Base-by-base conservation (phyloP, 2,888 invertebrate genomes). In the Epiblema foenella region DNA sequence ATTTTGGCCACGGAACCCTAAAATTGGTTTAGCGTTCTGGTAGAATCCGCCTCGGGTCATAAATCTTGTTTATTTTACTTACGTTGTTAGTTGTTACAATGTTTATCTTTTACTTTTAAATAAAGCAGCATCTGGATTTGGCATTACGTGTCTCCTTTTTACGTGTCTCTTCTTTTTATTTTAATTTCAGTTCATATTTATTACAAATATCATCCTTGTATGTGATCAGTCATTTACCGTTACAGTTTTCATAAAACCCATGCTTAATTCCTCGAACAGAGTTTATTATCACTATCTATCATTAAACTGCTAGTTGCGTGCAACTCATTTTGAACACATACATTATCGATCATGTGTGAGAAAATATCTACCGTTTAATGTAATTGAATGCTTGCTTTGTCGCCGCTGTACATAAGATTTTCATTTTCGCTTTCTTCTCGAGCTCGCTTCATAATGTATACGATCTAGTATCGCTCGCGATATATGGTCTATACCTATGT, bases 341-440 rank as follows among this genome's bases (percentile, higher is more conserved):
- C 64, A 64, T 64, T 64, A 64, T 64, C 52, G 54, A 64, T 64
- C 64, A 64, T 64, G 52, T 64, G 52, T 64, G 64, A 54, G 64
- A 64, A 54, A 54, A 64, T 64, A 64, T 64, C 64, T n/a, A n/a
- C 46, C 64, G 52, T 54, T 54, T 64, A 64, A 64, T 64, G 64
- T 39, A 54, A 64, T 64, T 64, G 52, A 64, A 64, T 51, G 64
- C 62, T 17, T 29, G 62, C 64, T 64, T 54, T 64, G 52, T 64
- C 51, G 64, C 24, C n/a, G 51, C 64, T 20, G 24, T 49, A 29
- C 15, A 56, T 60, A 10, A 42, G 56, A 57, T 46, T 56, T 42
- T 66, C 42, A 66, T 66, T 66, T 56, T 66, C 57, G 57, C 65
- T 66, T 66, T 66, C 65, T 66, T 66, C 24, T 56, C 56, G 65